Evolutionary conservation across 2,113 vertebrate genomes (phyloP), one percentile per base, ranked within the genome.

Genomic region (Semicossyphus pulcher): DNA sequence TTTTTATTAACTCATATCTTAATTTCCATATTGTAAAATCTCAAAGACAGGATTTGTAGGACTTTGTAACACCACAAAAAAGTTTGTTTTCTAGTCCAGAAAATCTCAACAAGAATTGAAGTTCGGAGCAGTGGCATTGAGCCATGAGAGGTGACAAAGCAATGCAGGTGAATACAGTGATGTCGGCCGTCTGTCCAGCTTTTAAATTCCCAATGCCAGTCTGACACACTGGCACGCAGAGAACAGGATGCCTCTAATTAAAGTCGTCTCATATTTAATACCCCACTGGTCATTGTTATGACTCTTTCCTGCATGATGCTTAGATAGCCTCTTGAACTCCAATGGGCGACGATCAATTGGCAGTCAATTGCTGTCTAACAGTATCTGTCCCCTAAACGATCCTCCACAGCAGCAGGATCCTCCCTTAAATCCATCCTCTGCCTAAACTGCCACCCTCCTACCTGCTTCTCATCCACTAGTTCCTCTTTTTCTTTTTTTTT

Each of bases 281-380:
- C 76, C 72, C 59, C 60, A 78, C 72, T 57, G 83, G 75, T 84
- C 76, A 74, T 85, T 85, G 47, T 73, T 80, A 69, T 74, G 54
- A 67, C 65, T 71, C 65, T 64, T 66, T 58, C 65, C 21, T 45
- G 67, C 49, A 77, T 67, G 81, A 80, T 83, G 76, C 85, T 89
- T 86, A 51, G 77, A 91, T 72, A 79, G 79, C 81, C 76, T 88
- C 73, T 77, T 88, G 73, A 85, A 84, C 81, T 53, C 32, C 54
- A 52, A 9, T 36, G 36, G 42, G 64, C 16, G 69, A 41, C 54
- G n/a, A 57, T 36, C 11, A 68, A 49, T 65, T 57, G 47, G 62
- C 47, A 65, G 78, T 72, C 76, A 69, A 69, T 71, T 53, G 69
- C 37, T n/a, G 7, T 42, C 79, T 52, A 41, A 61, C 34, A 18